phyloP scores from a whole-genome alignment of 2,888 invertebrate genomes.

The Amiota communis region DNA sequence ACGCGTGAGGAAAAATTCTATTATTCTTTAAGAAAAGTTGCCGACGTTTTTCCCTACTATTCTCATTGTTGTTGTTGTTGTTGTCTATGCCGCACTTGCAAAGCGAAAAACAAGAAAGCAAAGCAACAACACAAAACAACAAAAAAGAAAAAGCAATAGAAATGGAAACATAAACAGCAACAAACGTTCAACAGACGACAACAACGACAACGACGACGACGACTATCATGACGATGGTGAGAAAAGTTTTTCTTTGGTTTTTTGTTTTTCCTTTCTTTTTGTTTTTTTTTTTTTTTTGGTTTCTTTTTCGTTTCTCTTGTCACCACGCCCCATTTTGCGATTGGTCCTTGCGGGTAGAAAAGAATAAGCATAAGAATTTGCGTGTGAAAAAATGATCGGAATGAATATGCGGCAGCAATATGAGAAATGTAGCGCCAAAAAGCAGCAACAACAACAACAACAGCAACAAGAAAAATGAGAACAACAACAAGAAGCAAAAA shows the following conservation, averaged over 20 bases:
- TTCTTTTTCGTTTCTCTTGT: slow-evolving; percentile 43
- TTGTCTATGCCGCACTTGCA: slow-evolving; percentile 28
- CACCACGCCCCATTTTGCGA: slow-evolving; percentile 70
- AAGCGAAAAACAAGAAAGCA: slow-evolving; percentile 12
- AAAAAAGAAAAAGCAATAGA: slow-evolving; percentile 9
- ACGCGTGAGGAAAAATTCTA: slow-evolving; percentile 64
- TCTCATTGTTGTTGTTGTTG: slow-evolving; percentile 34
- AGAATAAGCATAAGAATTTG: slow-evolving; percentile 71
- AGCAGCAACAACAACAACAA: slow-evolving; percentile 8
- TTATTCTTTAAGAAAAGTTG: slow-evolving; percentile 56
- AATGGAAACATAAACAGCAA: slow-evolving; percentile 10
- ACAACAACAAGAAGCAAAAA: neutral
- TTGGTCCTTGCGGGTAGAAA: slow-evolving; percentile 70
- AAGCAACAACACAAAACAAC: neutral
- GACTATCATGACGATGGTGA: neutral
- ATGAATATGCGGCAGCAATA: slow-evolving; percentile 52
- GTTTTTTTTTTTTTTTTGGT: too few relatives aligned
- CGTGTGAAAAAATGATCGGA: slow-evolving; percentile 71
- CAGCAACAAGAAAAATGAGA: slow-evolving; percentile 29
- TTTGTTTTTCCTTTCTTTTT: too few relatives aligned
- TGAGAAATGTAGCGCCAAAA: slow-evolving; percentile 26
- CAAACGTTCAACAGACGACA: slow-evolving; percentile 5
- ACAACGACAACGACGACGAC: slow-evolving; percentile 18
- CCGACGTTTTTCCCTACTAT: slow-evolving; percentile 19
- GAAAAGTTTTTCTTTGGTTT: neutral